Base-by-base conservation (phyloP, 2,888 invertebrate species). In the Spilarctia lutea region DNA sequence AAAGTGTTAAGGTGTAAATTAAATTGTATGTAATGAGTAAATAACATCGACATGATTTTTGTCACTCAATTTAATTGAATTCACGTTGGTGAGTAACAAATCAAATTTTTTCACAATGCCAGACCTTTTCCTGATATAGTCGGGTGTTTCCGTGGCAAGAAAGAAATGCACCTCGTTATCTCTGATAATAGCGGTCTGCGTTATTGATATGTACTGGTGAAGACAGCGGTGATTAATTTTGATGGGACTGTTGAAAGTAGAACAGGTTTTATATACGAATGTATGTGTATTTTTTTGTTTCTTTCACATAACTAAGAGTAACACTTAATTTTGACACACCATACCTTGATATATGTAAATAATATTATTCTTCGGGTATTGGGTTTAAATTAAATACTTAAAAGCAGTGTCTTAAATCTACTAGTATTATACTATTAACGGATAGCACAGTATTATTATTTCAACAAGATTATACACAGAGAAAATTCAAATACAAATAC, bases 121-220 rank as follows among this genome's bases (percentile, higher is more conserved):
- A 86, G 86, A 83, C 88, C 90, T 85, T 90, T 92, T 90, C 90
- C 88, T 85, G 91, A 91, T 91, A 90, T 87, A 89, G 91, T 80
- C 82, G 87, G 81, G 84, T 84, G 88, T 88, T 89, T 87, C 83
- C 88, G 83, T 81, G 81, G 85, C 85, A 83, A 84, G 88, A 91
- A 92, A 93, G 92, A 94, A 93, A 93, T 92, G 91, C 87, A 79
- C 87, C 94, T 95, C 92, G 94, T 95, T 95, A 95, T 90, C 85
- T 87, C 81, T 86, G 80, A 90, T 94, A 94, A 94, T 94, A 93
- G 90, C 88, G 89, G 91, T 90, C 91, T 92, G 90, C 90, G 89
- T 90, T 92, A 91, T 91, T 91, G 91, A 88, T 86, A 75, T 75
- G 94, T 92, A 94, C 92, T 82, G 86, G 85, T 83, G 82, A 30